Evolutionary conservation across 2,888 invertebrate species (phyloP), one percentile per base, ranked within the genome.

Genomic region (Cylindroiulus punctatus): DNA sequence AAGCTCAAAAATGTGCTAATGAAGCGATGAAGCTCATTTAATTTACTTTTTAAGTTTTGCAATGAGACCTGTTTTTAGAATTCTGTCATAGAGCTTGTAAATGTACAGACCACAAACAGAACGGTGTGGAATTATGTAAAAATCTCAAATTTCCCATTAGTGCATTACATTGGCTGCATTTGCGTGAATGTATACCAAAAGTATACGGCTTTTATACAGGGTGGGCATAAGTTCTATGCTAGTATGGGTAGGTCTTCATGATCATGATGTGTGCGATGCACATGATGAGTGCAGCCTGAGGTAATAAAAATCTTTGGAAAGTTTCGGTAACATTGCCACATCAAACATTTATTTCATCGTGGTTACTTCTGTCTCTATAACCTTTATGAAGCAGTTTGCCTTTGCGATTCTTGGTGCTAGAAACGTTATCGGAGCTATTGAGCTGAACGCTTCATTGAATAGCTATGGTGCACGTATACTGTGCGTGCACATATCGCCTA

Each of bases 351-450:
- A 76, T 76, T 76, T 76, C 30, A n/a, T 26, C 12, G 65, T 26
- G 65, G 65, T 12, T 65, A 65, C 26, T 65, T 65, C 26, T 76
- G 14, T 30, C 76, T 10, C 10, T 14, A 30, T 30, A 76, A 76
- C 30, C 14, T 52, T 52, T 52, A 52, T 32, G 30, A 12, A 76
- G 2, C 30, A 14, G 30, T 44, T 76, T 30, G 30, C 76, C 30
- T 76, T 76, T 76, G 26, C 30, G 30, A 26, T 65, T 65, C 22
- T 65, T 65, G 57, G 2, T 65, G 22, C 57, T 22, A 22, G 57
- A n/a, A 65, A 65, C 30, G 76, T 76, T 76, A 32, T 76, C 76
- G 14, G 76, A 32, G 76, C 30, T 76, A 76, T 76, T 76, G 76
- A 76, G 12, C 14, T 76, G 76, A 30, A 76, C 30, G 76, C 76